Evolutionary conservation across 1,140 invertebrate species (phyloP).

Genomic region (Tetramorium parvispinum): DNA sequence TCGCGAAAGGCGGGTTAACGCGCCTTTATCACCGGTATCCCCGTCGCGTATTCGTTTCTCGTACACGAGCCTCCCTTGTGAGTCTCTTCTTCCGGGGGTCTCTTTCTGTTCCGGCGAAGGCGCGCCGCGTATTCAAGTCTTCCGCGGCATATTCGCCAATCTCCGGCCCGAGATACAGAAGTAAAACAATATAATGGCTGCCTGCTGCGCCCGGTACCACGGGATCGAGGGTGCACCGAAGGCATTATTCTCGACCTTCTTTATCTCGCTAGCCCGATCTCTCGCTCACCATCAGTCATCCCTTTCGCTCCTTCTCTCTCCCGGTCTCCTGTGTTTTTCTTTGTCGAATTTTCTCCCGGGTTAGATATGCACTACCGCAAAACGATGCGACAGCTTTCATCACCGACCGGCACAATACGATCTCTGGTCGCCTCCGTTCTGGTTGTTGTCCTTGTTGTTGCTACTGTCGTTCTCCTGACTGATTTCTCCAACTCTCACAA

Average conservation of each 20-base stretch:
- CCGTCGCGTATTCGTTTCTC: not conserved
- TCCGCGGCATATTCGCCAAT: slow-evolving; percentile 59
- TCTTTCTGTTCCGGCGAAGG: slow-evolving; percentile 29
- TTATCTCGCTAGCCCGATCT: slow-evolving; percentile 75
- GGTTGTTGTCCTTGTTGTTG: slow-evolving; percentile 13
- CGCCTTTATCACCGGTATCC: not conserved
- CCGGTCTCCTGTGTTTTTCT: slow-evolving; percentile 24
- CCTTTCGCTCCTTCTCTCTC: slow-evolving; percentile 9
- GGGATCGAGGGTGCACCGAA: slow-evolving; percentile 64
- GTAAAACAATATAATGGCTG: slow-evolving; percentile 77
- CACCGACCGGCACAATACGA: slow-evolving; percentile 75
- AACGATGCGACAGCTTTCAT: slow-evolving; percentile 79
- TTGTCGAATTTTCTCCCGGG: slow-evolving; percentile 66
- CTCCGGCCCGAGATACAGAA: slow-evolving; percentile 68
- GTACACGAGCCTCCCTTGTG: slow-evolving; percentile 41
- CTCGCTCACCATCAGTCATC: slow-evolving; percentile 30
- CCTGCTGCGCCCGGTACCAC: slow-evolving; percentile 59
- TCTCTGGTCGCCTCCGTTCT: slow-evolving; percentile 23
- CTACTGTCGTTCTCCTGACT: slow-evolving; percentile 30
- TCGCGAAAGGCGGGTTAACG: not conserved
- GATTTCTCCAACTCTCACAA: slow-evolving; percentile 16
- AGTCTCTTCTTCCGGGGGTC: slow-evolving; percentile 45
- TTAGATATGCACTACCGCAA: slow-evolving; percentile 54
- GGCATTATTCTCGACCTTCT: slow-evolving; percentile 78
- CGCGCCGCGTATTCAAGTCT: slow-evolving; percentile 19